Conservation (phyloP, 2,888 invertebrate genomes). For the Drosophila histrio region DNA sequence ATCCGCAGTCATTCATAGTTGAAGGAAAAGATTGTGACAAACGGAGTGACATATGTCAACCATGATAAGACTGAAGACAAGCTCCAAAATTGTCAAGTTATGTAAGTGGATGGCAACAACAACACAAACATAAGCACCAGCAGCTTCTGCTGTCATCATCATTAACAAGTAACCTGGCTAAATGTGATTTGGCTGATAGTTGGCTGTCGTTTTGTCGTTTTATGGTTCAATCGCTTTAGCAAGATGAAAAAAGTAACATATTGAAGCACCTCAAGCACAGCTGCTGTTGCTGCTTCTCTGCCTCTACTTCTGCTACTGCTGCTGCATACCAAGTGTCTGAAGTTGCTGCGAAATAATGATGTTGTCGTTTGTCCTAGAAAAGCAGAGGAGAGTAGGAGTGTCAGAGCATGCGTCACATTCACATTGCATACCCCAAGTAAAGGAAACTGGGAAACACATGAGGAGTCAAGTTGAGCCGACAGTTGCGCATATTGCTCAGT, state of each 20-base stretch:
- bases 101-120: slow-evolving; percentile 8
- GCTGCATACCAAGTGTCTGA: slow-evolving; percentile 13
- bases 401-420: neutral
- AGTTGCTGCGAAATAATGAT: slow-evolving; percentile 18
- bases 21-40: neutral
- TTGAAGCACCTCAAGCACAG: neutral
- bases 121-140: neutral
- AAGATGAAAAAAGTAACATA: slow-evolving; percentile 23
- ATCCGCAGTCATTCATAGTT: neutral
- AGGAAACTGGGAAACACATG: neutral
- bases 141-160: slow-evolving; percentile 48
- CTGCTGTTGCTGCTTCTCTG: neutral
- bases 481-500: slow-evolving; percentile 45
- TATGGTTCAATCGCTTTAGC: slow-evolving; percentile 45
- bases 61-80: slow-evolving; percentile 9
- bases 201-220: slow-evolving; percentile 29
- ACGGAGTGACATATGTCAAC: slow-evolving; percentile 20
- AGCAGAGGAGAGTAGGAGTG: neutral
- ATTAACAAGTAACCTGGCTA: slow-evolving; percentile 38
- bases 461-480: slow-evolving; percentile 24
- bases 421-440: slow-evolving; percentile 12
- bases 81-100: slow-evolving; percentile 22
- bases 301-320: neutral
- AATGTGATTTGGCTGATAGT: slow-evolving; percentile 38
- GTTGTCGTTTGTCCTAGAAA: neutral